These are phyloP conservation scores for Tiphia femorata DNA, from an alignment of 2,888 invertebrate species.

Conservation along the genomic window DNA sequence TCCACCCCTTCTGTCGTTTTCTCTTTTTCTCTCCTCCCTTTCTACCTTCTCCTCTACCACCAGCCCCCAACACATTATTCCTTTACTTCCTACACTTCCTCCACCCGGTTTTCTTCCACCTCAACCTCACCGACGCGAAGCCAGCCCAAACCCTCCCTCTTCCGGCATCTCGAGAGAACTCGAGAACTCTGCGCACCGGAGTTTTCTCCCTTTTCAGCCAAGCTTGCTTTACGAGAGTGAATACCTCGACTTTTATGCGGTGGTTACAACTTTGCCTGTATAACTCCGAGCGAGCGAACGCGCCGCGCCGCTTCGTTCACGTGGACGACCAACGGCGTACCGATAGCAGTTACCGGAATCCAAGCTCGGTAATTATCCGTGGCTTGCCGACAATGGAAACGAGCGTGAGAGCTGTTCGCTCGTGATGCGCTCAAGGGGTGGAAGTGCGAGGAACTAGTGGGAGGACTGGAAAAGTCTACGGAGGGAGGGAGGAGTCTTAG, in stretches of 20 bases:
- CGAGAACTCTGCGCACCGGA: too few relatives aligned
- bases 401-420: constrained; percentile 1
- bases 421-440: too few relatives aligned
- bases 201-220: background rate
- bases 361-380: background rate
- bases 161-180: background rate
- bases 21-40: background rate
- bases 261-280: background rate
- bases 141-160: too few relatives aligned
- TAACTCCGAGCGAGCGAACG: background rate
- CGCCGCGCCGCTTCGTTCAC: too few relatives aligned
- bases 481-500: too few relatives aligned
- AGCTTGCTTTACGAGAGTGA: constrained; percentile 2
- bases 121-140: too few relatives aligned
- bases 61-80: background rate
- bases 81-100: background rate
- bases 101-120: too few relatives aligned
- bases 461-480: too few relatives aligned
- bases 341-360: constrained; percentile 1
- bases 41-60: too few relatives aligned
- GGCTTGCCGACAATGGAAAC: constrained; percentile 1
- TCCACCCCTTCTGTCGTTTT: background rate
- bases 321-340: too few relatives aligned
- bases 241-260: background rate
- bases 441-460: too few relatives aligned